Evolutionary conservation across 2,797 vertebrate genomes (phyloP).

Genomic region (Mormyrops attenuatus): DNA sequence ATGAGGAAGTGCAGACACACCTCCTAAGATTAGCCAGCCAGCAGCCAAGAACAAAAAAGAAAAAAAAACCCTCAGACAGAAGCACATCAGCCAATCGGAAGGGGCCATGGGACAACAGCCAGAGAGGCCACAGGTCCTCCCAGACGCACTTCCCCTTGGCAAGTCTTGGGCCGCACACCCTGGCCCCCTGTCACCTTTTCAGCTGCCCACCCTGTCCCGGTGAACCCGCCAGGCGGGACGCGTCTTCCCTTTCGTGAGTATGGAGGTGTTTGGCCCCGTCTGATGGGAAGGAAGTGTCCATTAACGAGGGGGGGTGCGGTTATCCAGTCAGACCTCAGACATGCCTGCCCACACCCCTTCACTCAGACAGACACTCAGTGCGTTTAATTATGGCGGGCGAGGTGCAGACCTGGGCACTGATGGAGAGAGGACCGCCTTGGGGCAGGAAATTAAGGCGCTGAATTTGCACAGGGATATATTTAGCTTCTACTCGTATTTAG

Average conservation of each 20-base stretch:
- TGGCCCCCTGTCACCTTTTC: neutral
- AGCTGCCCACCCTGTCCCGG: neutral
- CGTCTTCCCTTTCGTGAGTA: slow-evolving; percentile 21
- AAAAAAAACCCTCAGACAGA: neutral
- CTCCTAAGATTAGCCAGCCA: neutral
- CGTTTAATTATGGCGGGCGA: neutral
- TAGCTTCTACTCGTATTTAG: neutral
- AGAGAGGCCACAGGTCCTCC: neutral
- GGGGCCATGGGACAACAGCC: neutral
- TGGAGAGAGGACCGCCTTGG: neutral
- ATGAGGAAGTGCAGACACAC: neutral
- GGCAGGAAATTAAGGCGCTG: neutral
- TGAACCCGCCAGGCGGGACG: neutral
- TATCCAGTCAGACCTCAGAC: slow-evolving; percentile 59
- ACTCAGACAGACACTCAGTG: slow-evolving; percentile 25
- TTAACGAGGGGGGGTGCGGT: slow-evolving; percentile 56
- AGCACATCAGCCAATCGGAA: neutral
- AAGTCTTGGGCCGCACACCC: neutral
- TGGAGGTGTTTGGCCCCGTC: slow-evolving; percentile 65
- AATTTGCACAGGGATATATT: neutral
- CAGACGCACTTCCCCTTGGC: neutral
- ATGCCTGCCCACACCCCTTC: slow-evolving; percentile 53
- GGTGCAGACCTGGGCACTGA: neutral
- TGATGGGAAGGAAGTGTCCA: slow-evolving; percentile 69
- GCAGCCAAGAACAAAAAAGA: neutral